Percentiles rank a stretch among this genome's conserved stretches.
Evolutionary conservation across 2,113 vertebrate species (phyloP).

Genomic region (Mugil cephalus): DNA sequence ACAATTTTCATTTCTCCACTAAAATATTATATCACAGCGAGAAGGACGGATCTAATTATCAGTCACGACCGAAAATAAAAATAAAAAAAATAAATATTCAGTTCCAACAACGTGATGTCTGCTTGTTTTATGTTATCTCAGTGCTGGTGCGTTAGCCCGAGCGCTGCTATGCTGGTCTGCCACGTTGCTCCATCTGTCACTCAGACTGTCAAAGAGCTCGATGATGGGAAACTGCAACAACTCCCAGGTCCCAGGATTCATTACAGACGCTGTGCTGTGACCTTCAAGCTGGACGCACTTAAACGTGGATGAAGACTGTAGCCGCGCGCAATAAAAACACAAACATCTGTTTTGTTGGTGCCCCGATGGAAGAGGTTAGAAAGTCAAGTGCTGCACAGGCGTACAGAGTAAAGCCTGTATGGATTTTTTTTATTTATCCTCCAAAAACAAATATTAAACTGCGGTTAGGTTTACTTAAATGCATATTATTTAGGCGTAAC

Average conservation of each 20-base stretch:
- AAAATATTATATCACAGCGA: too few relatives aligned
- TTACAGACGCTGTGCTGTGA: constrained; percentile 38
- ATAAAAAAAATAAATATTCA: too few relatives aligned
- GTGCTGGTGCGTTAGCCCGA: constrained; percentile 23
- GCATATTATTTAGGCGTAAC: background rate
- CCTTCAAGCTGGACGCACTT: constrained; percentile 26
- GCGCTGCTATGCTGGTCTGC: constrained; percentile 16
- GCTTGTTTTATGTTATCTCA: constrained; percentile 10
- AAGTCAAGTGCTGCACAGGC: constrained; percentile 10
- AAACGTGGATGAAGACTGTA: background rate
- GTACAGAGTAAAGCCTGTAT: background rate
- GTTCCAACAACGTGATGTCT: background rate
- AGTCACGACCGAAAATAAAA: too few relatives aligned
- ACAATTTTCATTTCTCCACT: too few relatives aligned
- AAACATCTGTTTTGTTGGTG: constrained; percentile 8
- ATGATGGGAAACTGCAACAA: constrained; percentile 25
- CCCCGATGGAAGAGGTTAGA: constrained; percentile 30
- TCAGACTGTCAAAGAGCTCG: constrained; percentile 38
- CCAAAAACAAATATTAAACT: too few relatives aligned
- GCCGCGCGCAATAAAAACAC: constrained; percentile 12
- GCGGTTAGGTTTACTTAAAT: background rate
- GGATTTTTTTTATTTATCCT: background rate
- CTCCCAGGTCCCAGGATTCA: constrained; percentile 37
- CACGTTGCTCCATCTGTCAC: constrained; percentile 53
- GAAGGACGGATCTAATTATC: too few relatives aligned